Base-by-base conservation (phyloP, 37 sponge, comb jelly and placozoan species). In the Cladorhizidae sp. region DNA sequence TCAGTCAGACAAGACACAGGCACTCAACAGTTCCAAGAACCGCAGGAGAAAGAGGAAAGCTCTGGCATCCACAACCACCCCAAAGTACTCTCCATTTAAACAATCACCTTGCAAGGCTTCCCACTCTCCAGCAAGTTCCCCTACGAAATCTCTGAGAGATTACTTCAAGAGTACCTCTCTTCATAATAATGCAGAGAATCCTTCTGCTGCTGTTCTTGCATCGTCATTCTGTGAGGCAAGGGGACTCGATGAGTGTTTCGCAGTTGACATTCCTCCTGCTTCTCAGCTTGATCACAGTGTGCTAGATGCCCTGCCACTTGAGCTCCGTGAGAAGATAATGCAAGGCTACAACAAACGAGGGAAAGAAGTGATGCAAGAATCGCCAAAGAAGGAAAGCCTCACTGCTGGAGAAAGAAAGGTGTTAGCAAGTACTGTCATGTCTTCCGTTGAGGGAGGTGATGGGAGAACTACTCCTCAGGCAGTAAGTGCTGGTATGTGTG, bases 281-380 rank as follows among this genome's bases (percentile, higher is more conserved):
- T 80, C 86, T 26, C 79, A 91, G 59, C 72, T 91, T 33, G 91
- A 91, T 63, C 8, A 45, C 21, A 79, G 81, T 57, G 91, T 91
- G 33, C 70, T 91, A 0, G 64, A 73, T 23, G 91, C 82, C 1
- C 75, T 91, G 22, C 91, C 91, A 14, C 14, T 12, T 21, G 37
- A 33, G 7, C 38, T 83, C 20, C 58, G 57, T 42, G 62, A 79
- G 61, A 43, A 83, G 67, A 83, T 89, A 18, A 20, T 77, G 15
- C 15, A 54, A 22, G 61, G 52, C 61, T 87, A 87, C 35, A 80
- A 42, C 22, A 49, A 61, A 23, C 6, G 40, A 33, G 56, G 35
- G 32, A 11, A 57, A 32, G 56, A 5, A 9, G 22, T 26, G 26
- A 65, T 62, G 28, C 21, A 38, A 15, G 20, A 14, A 2, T n/a